Evolutionary conservation across 64 coral and sea anemone genomes (phyloP), one percentile per base, ranked within the genome.

Genomic region (Montipora efflorescens): DNA sequence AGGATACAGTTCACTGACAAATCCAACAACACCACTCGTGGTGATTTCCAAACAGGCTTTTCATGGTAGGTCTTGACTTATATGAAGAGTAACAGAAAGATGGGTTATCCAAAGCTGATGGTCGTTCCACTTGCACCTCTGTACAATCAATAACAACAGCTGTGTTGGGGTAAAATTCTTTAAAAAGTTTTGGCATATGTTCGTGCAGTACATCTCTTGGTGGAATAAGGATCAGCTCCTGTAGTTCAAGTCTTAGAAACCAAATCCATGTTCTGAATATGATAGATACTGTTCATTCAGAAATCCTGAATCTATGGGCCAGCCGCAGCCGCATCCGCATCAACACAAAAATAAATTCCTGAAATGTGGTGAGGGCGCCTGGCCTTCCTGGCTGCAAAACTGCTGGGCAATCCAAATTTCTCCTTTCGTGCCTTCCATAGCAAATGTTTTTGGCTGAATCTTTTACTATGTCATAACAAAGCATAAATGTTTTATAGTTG

Each of bases 101-200:
- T 47, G 49, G 58, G 20, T 81, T 88, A 22, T 79, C 83, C 4
- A 88, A n/a, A 58, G 84, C 43, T 58, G 92, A 87, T 4, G 77
- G 92, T 19, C 62, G 89, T n/a, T 91, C 79, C 79, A 91, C 83
- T 55, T 46, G 67, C 22, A 91, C 75, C 50, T 91, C 90, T 79
- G 92, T 94, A 47, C 84, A 94, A 51, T 94, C 77, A n/a, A 94
- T 89, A 77, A 94, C 89, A 70, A 85, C 73, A 46, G 89, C 92
- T 57, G 89, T 51, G 4, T 94, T 67, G 9, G 92, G 85, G 15
- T 94, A 94, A 44, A 91, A 83, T 19, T 48, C 9, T 76, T 83
- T 83, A 23, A 91, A 84, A 4, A 91, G 68, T 83, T 76, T 64
- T 14, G 84, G 74, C 92, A 88, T 93, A 57, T 61, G 28, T 28